These are phyloP conservation scores for Beris morrisii DNA, from an alignment of 2,888 invertebrate genomes.

Conservation along the genomic window DNA sequence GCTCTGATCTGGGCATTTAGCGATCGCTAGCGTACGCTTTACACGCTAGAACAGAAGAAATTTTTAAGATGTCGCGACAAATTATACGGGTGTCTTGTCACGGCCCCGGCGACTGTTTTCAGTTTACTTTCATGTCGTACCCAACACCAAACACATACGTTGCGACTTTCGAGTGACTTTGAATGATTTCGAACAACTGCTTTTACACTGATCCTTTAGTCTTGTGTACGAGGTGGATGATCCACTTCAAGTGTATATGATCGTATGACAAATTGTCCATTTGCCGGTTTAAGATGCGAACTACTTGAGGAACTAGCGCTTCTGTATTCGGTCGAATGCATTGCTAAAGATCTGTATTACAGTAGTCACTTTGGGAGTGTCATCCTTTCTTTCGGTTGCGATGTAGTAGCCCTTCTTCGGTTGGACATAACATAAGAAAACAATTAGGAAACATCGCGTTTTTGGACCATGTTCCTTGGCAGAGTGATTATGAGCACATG, in stretches of 20 bases:
- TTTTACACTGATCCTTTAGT: conserved; percentile 10
- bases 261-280: conserved; percentile 31
- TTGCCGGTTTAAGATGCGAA: conserved; percentile 27
- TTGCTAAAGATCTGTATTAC: too few relatives aligned
- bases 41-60: too few relatives aligned
- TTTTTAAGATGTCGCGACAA: too few relatives aligned
- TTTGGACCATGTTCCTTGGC: not conserved
- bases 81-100: too few relatives aligned
- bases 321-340: not conserved
- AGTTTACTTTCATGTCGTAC: too few relatives aligned
- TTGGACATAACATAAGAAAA: conserved; percentile 14
- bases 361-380: conserved; percentile 6
- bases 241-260: conserved; percentile 25
- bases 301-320: conserved; percentile 21
- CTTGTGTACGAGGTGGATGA: conserved; percentile 1
- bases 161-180: conserved; percentile 14
- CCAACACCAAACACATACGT: too few relatives aligned
- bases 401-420: too few relatives aligned
- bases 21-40: too few relatives aligned
- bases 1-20: too few relatives aligned
- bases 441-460: conserved; percentile 18
- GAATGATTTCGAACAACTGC: conserved; percentile 31
- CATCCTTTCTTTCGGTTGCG: not conserved
- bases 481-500: conserved; percentile 26
- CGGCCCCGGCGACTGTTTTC: too few relatives aligned